Percentiles rank a stretch among this genome's conserved stretches.
These are phyloP conservation scores for Noctilio leporinus DNA, from an alignment of 2,113 vertebrate genomes.

Conservation along the genomic window DNA sequence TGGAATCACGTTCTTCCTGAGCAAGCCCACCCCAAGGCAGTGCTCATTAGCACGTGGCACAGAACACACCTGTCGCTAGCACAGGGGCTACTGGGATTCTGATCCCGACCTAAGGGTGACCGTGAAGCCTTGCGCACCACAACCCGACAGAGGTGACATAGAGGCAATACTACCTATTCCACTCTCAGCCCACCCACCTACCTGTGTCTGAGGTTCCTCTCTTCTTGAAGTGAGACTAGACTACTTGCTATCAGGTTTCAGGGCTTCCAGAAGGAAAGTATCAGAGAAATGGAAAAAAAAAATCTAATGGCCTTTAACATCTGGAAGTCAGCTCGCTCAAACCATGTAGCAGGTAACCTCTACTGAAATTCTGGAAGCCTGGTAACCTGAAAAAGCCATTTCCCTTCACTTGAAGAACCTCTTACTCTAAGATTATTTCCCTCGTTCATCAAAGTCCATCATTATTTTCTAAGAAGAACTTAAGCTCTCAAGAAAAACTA, in stretches of 20 bases:
- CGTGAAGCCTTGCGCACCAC: neutral
- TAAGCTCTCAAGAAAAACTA: neutral
- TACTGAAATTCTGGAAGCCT: neutral
- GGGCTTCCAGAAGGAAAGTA: neutral
- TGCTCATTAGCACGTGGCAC: neutral
- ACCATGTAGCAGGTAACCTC: neutral
- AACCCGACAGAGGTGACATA: neutral
- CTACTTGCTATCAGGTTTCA: neutral
- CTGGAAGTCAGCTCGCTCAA: constrained; percentile 1
- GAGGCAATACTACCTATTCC: neutral
- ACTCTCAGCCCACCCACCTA: neutral
- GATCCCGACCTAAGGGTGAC: neutral
- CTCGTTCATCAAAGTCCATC: neutral
- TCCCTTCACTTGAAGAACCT: neutral
- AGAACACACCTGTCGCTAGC: neutral
- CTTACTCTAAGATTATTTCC: neutral
- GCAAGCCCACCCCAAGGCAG: neutral
- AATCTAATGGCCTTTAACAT: neutral
- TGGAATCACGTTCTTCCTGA: constrained; percentile 95
- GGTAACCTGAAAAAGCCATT: neutral
- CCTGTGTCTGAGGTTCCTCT: neutral
- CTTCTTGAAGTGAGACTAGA: neutral
- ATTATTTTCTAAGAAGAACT: neutral
- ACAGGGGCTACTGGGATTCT: neutral
- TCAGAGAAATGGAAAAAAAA: neutral